Percentiles rank a stretch among this genome's conserved stretches.
Evolutionary conservation across 2,113 vertebrate genomes (phyloP).

Genomic region (Halichoerus grypus): DNA sequence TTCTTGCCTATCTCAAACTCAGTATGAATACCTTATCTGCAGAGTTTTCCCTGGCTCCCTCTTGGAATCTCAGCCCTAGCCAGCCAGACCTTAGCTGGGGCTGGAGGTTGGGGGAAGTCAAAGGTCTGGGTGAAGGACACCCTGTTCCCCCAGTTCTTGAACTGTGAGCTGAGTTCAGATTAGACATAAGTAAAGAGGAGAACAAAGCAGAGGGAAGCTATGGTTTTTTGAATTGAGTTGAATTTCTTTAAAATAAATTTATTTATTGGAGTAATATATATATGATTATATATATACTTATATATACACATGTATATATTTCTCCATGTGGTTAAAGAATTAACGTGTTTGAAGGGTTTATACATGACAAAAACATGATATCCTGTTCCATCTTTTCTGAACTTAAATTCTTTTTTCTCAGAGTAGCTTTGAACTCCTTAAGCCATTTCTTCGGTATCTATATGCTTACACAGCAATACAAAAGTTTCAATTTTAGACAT

Average conservation of each 20-base stretch:
- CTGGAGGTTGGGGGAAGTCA: background rate
- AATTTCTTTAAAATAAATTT: constrained; percentile 6
- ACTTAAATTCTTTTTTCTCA: background rate
- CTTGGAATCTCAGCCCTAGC: background rate
- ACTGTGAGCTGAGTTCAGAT: background rate
- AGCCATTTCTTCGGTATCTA: background rate
- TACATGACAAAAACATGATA: background rate
- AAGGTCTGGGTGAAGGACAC: background rate
- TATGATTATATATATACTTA: background rate
- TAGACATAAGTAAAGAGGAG: background rate
- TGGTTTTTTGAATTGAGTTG: background rate
- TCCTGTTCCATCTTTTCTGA: background rate
- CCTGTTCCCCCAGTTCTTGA: background rate
- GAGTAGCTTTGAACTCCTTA: background rate
- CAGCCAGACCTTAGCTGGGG: background rate
- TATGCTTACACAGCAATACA: background rate
- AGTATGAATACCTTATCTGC: background rate
- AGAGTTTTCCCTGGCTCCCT: background rate
- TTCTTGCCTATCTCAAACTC: background rate
- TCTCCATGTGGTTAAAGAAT: background rate
- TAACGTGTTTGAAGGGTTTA: background rate
- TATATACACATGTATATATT: background rate
- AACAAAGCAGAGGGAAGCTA: background rate
- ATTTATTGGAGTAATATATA: background rate
- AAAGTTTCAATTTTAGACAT: background rate